Percentiles rank a stretch among this genome's conserved stretches.
These are phyloP conservation scores for Thera britannica DNA, from an alignment of 2,888 invertebrate genomes.

Conservation along the genomic window DNA sequence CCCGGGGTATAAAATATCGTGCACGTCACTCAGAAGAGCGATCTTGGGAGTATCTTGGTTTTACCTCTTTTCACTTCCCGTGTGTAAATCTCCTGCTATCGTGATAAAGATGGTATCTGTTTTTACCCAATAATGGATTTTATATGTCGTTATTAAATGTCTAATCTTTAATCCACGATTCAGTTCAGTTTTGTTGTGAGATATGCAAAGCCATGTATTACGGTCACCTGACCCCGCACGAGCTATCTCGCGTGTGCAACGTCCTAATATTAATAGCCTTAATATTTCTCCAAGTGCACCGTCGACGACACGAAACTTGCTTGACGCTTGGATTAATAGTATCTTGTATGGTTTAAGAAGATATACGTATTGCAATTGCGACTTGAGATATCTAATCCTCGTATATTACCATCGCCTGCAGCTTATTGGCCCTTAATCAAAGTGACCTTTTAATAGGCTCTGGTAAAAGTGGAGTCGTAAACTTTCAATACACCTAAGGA, in stretches of 20 bases:
- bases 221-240: constrained; percentile 64
- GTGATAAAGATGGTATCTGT: constrained; percentile 4
- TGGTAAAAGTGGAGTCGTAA: constrained; percentile 10
- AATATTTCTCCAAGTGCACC: constrained; percentile 72
- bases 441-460: constrained; percentile 25
- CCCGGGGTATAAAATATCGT: constrained; percentile 52
- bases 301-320: constrained; percentile 70
- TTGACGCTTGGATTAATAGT: constrained; percentile 69
- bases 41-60: constrained; percentile 21
- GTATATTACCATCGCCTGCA: constrained; percentile 29
- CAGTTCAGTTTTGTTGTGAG: constrained; percentile 43
- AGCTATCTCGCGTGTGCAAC: constrained; percentile 74
- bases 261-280: constrained; percentile 76
- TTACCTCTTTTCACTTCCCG: constrained; percentile 26
- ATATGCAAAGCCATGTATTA: constrained; percentile 59
- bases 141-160: constrained; percentile 16
- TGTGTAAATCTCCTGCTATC: constrained; percentile 10
- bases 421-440: constrained; percentile 31
- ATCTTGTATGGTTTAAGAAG: constrained; percentile 56
- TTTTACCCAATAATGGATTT: constrained; percentile 7
- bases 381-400: constrained; percentile 34
- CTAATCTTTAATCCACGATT: constrained; percentile 26
- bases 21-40: constrained; percentile 45
- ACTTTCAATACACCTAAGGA: not conserved
- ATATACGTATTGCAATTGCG: constrained; percentile 41